phyloP scores from a whole-genome alignment of 2,888 invertebrate genomes.

The Stenotaenia linearis region DNA sequence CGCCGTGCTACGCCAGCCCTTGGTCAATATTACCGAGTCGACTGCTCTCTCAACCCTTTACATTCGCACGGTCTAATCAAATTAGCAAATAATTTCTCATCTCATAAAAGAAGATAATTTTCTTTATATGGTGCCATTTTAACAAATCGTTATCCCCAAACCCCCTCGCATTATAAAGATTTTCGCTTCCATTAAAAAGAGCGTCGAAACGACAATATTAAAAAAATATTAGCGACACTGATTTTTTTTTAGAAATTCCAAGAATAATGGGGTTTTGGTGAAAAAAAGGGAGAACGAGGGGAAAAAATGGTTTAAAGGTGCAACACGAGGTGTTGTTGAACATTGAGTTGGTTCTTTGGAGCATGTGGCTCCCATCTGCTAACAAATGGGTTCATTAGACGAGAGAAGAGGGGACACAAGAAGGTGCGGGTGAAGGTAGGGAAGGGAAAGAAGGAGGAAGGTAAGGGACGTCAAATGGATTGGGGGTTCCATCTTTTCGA shows the following conservation, averaged over 20 bases:
- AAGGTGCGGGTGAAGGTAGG: slow-evolving; percentile 8
- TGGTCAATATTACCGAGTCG: slow-evolving; percentile 16
- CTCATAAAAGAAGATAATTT: slow-evolving; percentile 17
- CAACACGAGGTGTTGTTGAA: slow-evolving; percentile 7
- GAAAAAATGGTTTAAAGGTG: not conserved
- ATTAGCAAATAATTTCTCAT: slow-evolving; percentile 22
- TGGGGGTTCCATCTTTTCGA: not conserved
- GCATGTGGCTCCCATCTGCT: slow-evolving; percentile 30
- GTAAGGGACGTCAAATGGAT: not conserved
- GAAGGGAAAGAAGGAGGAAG: not conserved
- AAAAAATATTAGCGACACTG: not conserved
- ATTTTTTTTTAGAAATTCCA: not conserved
- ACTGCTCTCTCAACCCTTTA: slow-evolving; percentile 10
- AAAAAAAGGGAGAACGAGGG: not conserved
- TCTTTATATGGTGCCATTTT: slow-evolving; percentile 12
- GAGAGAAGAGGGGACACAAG: slow-evolving; percentile 8
- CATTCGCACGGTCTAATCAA: slow-evolving; percentile 17
- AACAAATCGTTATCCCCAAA: slow-evolving; percentile 15
- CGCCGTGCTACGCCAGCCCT: not conserved
- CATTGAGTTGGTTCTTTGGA: not conserved
- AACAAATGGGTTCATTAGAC: slow-evolving; percentile 32
- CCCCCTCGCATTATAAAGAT: slow-evolving; percentile 12
- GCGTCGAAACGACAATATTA: not conserved
- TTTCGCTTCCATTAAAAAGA: not conserved
- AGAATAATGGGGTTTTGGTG: not conserved